Percentiles rank a stretch among this genome's conserved stretches.
These are phyloP conservation scores for Disparrhopalites patrizii DNA, from an alignment of 2,888 invertebrate species.

Conservation along the genomic window DNA sequence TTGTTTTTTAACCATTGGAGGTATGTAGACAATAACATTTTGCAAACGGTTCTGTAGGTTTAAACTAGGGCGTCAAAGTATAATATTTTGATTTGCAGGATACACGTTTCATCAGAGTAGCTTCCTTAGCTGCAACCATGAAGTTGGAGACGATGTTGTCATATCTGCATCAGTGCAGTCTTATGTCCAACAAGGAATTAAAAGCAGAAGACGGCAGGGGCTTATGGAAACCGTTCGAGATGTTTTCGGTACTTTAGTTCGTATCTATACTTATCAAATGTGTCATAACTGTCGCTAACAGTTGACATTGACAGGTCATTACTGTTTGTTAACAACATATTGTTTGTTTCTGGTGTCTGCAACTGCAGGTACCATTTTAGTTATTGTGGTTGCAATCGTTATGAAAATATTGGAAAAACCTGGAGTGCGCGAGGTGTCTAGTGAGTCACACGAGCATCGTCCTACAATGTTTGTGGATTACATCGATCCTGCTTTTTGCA, in stretches of 20 bases:
- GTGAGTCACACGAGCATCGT: not conserved
- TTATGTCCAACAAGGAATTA: conserved; percentile 30
- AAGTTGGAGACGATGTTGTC: conserved; percentile 42
- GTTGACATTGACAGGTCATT: not conserved
- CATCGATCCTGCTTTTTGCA: conserved; percentile 70
- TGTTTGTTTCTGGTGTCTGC: no score
- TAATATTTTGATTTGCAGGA: conserved; percentile 50
- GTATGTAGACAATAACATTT: conserved; percentile 50
- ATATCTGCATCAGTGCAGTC: conserved; percentile 43
- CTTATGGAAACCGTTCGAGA: conserved; percentile 62
- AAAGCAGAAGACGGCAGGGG: conserved; percentile 55
- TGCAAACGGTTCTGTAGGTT: no score
- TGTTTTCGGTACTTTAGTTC: conserved; percentile 60
- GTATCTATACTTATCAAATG: no score
- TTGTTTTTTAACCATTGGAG: conserved; percentile 76
- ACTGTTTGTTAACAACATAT: conserved; percentile 11
- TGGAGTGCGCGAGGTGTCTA: not conserved
- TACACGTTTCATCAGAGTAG: conserved; percentile 70
- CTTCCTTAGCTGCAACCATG: conserved; percentile 54
- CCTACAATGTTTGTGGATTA: conserved; percentile 58
- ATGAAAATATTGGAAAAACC: conserved; percentile 57
- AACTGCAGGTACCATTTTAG: conserved; percentile 73
- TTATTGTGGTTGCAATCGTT: conserved; percentile 63
- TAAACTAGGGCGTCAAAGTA: not conserved
- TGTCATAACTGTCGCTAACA: not conserved